Evolutionary conservation across 2,113 vertebrate species (phyloP).

Genomic region (Stomatorhinus ivindoensis): DNA sequence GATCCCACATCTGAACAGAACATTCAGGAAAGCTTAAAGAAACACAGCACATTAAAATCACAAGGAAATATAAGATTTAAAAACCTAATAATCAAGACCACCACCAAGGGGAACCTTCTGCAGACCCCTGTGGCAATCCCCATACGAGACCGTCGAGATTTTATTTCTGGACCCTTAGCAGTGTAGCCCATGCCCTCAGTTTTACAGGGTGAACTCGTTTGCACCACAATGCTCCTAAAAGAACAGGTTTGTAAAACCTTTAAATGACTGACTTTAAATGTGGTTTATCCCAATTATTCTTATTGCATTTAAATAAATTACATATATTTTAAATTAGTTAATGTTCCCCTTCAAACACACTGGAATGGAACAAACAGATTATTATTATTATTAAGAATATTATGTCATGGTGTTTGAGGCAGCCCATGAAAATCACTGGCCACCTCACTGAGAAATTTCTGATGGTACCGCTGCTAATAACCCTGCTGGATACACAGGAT

Average conservation of each 20-base stretch:
- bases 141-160: no score
- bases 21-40: constrained; percentile 49
- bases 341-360: neutral
- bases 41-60: neutral
- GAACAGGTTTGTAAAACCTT: neutral
- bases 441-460: neutral
- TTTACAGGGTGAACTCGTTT: neutral
- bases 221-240: neutral
- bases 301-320: neutral
- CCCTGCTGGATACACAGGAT: neutral
- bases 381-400: no score
- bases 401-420: no score
- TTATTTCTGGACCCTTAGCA: neutral
- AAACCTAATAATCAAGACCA: neutral
- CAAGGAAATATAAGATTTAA: neutral
- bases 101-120: neutral
- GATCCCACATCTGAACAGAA: constrained; percentile 75
- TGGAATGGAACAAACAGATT: neutral
- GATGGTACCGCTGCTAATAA: neutral
- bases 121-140: no score
- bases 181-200: neutral
- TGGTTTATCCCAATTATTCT: neutral
- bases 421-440: neutral
- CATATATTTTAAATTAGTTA: neutral
- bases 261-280: neutral